These are phyloP conservation scores for Sinhomidia bicolor DNA, from an alignment of 2,888 invertebrate species.

Conservation along the genomic window DNA sequence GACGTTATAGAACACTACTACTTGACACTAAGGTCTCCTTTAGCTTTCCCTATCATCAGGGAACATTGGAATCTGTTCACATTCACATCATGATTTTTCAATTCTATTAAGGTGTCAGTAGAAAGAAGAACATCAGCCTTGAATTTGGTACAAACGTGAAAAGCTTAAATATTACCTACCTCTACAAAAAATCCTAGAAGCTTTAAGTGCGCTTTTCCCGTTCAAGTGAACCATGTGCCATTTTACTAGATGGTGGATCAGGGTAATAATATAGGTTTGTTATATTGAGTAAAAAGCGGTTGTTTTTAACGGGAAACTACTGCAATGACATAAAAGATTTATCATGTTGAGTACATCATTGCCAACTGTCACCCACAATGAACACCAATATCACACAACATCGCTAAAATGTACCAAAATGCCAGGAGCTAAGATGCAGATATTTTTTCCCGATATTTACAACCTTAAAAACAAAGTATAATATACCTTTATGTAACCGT, in stretches of 20 bases:
- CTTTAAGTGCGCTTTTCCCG: background rate
- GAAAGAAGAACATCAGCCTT: constrained; percentile 1
- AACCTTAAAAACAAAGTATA: constrained; percentile 11
- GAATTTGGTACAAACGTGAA: constrained; percentile 1
- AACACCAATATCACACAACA: background rate
- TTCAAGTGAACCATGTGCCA: constrained; percentile 23
- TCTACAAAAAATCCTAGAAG: too few species aligned
- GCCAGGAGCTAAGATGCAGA: constrained; percentile 32
- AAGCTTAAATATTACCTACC: constrained; percentile 1
- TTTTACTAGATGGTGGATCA: background rate
- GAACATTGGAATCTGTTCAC: constrained; percentile 43
- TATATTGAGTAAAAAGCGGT: constrained; percentile 19
- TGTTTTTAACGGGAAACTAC: constrained; percentile 26
- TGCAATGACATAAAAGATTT: background rate
- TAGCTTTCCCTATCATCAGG: constrained; percentile 38
- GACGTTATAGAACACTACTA: constrained; percentile 29
- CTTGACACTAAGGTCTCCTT: constrained; percentile 52
- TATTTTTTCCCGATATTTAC: constrained; percentile 27
- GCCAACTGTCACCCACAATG: background rate
- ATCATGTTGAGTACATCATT: background rate
- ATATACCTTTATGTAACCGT: background rate
- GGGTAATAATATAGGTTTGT: constrained; percentile 5
- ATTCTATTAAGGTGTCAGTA: background rate
- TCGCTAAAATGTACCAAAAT: background rate
- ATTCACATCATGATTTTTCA: constrained; percentile 1